Base-by-base conservation (phyloP, 1,140 invertebrate species). In the Euwallacea similis region DNA sequence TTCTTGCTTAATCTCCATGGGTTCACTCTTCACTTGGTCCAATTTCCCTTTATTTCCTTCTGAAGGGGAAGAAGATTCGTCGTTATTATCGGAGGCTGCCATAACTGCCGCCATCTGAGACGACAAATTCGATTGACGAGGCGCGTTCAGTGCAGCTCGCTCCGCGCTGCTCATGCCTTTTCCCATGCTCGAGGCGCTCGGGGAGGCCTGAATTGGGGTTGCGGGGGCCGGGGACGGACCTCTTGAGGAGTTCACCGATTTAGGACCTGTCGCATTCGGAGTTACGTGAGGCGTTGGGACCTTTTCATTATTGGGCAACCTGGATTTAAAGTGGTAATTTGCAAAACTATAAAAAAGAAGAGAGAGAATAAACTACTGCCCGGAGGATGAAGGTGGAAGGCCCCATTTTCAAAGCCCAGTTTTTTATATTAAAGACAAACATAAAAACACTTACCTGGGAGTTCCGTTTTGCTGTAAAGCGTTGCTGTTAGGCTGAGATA, bases 31-130 rank as follows among this genome's bases (percentile, higher is more conserved):
- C 0, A 88, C 85, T 7, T 83, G 86, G 80, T 90, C 90, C 7
- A 90, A 80, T 77, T 91, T 91, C 76, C 89, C 86, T 41, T 82
- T 83, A 11, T 80, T 81, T 10, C 77, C 78, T n/a, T 81, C 83
- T 2, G 85, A 84, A 0, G 87, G 86, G 70, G 88, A 88, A 1
- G 87, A 87, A n/a, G 88, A 88, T 73, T 89, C 88, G 74, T 90
- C 86, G 54, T 87, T 88, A 67, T 86, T 84, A 74, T 89, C 88
- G 7, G 88, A 84, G 0, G 87, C 85, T 0, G 89, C 89, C 69
- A 87, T 88, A 44, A 91, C 86, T 0, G 89, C 89, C 9, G 89
- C 87, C 86, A 90, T 89, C 78, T 90, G 90, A 13, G 87, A 90
- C 50, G 87, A 90, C 80, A 87, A 86, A 16, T 83, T 86, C 43